Evolutionary conservation across 2,888 invertebrate species (phyloP).

Genomic region (Cerceris ruficornis): DNA sequence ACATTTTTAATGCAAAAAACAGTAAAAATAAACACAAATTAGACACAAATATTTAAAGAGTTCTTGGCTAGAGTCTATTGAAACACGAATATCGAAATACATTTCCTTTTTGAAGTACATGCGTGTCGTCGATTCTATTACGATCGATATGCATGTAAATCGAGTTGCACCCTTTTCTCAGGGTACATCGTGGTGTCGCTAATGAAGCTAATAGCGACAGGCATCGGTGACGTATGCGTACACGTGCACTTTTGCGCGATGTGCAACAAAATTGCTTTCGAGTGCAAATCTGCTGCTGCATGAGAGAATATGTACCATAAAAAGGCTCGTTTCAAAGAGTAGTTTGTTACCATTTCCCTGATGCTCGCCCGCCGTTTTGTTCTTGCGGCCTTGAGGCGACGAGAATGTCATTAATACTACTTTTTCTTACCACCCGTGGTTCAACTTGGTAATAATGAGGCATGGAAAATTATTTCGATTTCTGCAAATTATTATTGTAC

Average conservation of each 20-base stretch:
- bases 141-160: background rate
- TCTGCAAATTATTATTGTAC: too few relatives aligned
- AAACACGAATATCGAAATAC: background rate
- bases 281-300: constrained; percentile 4
- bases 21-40: too few relatives aligned
- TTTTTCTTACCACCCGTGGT: too few relatives aligned
- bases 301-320: background rate
- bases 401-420: too few relatives aligned
- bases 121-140: background rate
- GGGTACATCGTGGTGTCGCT: background rate
- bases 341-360: background rate
- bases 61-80: too few relatives aligned
- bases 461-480: too few relatives aligned
- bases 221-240: background rate
- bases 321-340: background rate
- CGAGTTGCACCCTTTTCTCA: background rate
- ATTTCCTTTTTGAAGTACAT: background rate
- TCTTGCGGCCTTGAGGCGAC: too few relatives aligned
- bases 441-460: too few relatives aligned
- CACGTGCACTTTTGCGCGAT: constrained; percentile 15
- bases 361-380: too few relatives aligned
- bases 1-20: too few relatives aligned
- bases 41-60: too few relatives aligned
- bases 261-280: background rate
- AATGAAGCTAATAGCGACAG: background rate